Evolutionary conservation across 2,113 vertebrate species (phyloP), one percentile per base, ranked within the genome.

Genomic region (Barnardius zonarius): DNA sequence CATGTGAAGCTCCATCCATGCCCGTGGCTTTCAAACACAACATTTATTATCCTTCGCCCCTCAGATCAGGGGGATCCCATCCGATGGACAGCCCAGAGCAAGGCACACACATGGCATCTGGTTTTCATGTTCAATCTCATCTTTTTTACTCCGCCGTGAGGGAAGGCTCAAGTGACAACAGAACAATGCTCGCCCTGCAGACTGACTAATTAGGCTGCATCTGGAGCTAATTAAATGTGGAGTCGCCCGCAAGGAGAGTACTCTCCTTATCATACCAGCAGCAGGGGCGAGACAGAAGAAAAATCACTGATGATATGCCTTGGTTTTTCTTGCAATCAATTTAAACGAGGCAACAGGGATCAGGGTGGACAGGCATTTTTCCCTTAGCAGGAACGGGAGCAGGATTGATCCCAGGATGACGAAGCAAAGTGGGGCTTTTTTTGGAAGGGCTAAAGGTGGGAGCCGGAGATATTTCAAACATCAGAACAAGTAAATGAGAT

Each of bases 201-300:
- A 96, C 92, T 2, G 95, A 82, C 98, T 98, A 98, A 99, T 99
- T 98, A 98, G 98, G 97, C 88, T 49, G 96, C 99, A 99, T 99
- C 99, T 99, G 99, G 99, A 99, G 98, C 97, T 98, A 97, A 99
- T 99, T 99, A 99, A 97, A 97, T 73, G 59, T 94, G 96, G 98
- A 98, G 98, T 97, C 98, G 92, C 97, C 95, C 91, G 86, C 93
- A 97, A 98, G 96, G 98, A 93, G 90, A 96, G 94, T 52, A 31
- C 93, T 83, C 96, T 97, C 97, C 98, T 98, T 98, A 98, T 98
- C 98, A 83, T 70, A 85, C 46, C 59, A 88, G 77, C 88, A 70
- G 97, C 97, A 91, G 92, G 91, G 92, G 90, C 7, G 25, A 94
- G 97, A 97, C 97, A 93, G 97, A 94, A 98, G 98, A 97, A 96